These are phyloP conservation scores for Syngnathoides biaculeatus DNA, from an alignment of 2,113 vertebrate species.

Conservation along the genomic window DNA sequence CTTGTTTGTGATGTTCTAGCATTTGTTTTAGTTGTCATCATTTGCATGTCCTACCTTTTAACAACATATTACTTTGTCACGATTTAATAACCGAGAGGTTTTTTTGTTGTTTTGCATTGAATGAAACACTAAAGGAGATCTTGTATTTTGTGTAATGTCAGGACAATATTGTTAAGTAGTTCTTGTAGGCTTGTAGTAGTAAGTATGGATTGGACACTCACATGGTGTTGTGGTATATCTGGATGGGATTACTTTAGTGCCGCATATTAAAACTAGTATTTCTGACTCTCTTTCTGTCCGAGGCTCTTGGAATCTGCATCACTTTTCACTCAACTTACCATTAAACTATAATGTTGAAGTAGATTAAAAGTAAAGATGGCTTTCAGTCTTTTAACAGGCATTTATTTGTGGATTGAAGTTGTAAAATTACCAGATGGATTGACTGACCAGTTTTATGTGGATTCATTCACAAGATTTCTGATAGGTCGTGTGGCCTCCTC, in stretches of 20 bases:
- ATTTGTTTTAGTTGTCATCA: conserved; percentile 1
- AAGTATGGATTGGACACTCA: too few species aligned
- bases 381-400: background rate
- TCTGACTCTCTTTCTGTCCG: too few species aligned
- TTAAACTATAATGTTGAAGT: background rate
- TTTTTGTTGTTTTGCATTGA: background rate
- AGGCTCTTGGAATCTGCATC: background rate
- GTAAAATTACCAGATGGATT: background rate
- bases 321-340: background rate
- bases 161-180: background rate
- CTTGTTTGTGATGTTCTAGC: conserved; percentile 19
- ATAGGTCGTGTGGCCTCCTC: background rate
- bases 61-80: background rate
- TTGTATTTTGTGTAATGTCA: background rate
- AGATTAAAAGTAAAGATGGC: background rate
- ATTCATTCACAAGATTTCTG: background rate
- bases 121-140: background rate
- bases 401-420: too few species aligned
- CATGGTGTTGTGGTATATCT: too few species aligned
- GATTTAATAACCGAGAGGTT: too few species aligned
- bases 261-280: too few species aligned
- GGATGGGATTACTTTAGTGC: too few species aligned
- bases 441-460: background rate
- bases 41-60: background rate
- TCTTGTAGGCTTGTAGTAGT: background rate